Conservation (phyloP, 2,113 vertebrate species). For the Uria lomvia region DNA sequence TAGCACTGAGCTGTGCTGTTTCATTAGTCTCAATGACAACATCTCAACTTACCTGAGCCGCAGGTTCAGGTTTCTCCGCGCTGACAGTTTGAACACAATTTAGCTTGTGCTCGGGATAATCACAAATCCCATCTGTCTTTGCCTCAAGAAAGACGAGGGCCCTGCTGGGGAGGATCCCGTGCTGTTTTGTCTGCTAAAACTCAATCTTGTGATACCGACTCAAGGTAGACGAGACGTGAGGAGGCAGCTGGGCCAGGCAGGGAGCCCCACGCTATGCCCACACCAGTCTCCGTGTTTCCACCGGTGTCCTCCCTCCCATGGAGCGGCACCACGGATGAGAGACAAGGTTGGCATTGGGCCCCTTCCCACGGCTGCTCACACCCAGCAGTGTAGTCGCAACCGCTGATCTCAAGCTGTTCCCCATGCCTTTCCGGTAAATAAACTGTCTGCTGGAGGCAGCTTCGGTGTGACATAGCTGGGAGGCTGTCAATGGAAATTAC, state of each 20-base stretch:
- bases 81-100: not conserved
- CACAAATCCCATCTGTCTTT: not conserved
- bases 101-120: not conserved
- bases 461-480: not conserved
- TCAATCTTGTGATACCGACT: not conserved
- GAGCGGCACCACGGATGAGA: not conserved
- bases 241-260: not conserved
- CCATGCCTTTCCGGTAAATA: not conserved
- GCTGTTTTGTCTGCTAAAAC: not conserved
- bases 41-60: slow-evolving; percentile 3
- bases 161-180: not conserved
- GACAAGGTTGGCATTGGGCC: not conserved
- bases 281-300: not conserved
- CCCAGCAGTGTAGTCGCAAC: not conserved
- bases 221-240: not conserved
- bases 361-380: not conserved
- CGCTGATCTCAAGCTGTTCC: not conserved
- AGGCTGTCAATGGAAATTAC: not conserved
- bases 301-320: not conserved
- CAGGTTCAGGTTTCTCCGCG: not conserved
- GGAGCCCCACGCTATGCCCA: not conserved
- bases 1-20: slow-evolving; percentile 9
- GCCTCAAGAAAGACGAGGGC: not conserved
- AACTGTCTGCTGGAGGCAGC: not conserved
- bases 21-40: slow-evolving; percentile 37